Evolutionary conservation across 2,888 invertebrate genomes (phyloP), one percentile per base, ranked within the genome.

Genomic region (Leucania comma): DNA sequence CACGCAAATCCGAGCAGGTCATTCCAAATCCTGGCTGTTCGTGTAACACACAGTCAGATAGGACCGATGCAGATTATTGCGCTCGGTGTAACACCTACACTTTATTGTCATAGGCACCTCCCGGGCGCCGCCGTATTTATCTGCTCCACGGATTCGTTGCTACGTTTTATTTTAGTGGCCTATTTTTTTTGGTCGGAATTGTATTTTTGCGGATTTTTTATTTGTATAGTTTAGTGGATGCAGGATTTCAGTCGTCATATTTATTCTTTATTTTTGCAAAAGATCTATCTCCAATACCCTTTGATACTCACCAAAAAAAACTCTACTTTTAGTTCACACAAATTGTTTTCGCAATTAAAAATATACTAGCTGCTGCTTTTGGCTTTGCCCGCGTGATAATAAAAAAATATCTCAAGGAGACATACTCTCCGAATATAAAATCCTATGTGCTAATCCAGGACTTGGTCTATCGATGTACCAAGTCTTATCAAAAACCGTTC

Each of bases 51-150:
- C 71, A 74, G 79, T 65, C 70, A 70, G 76, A 81, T 67, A 73
- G 75, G 57, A 73, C 86, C 80, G 84, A 80, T 86, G 87, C 72
- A 83, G 79, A 81, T 86, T 86, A 86, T 84, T 78, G 81, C 78
- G 76, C 66, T 80, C 74, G 61, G 71, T 74, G 57, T 75, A 75
- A 72, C 80, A 75, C 75, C 72, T 61, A 74, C 75, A 81, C 66
- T 85, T 86, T 85, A 86, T 84, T 82, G 80, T 80, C 80, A 82
- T 80, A 80, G 81, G 75, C 71, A 73, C 72, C 68, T 53, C 54
- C 60, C 77, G 63, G 56, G 72, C 26, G 72, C 72, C 46, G 54
- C 64, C 63, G 53, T 72, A 65, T 79, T 78, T 79, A 81, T 78
- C 63, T 78, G 68, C 29, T 65, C 48, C 46, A 77, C 42, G 59